Evolutionary conservation across 2,113 vertebrate genomes (phyloP), one percentile per base, ranked within the genome.

Genomic region (Ammodytes dubius): DNA sequence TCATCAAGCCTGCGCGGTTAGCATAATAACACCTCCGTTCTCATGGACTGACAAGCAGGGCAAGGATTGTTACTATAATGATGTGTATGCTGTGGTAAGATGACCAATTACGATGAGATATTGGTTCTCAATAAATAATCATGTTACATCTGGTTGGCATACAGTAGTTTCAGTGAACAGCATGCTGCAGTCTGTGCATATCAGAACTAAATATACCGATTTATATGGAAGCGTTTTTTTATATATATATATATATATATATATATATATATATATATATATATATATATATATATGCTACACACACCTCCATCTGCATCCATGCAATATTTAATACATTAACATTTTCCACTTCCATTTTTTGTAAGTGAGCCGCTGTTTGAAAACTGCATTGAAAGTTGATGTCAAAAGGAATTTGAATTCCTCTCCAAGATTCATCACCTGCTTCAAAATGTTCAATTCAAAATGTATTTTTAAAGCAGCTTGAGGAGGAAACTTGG

Each of bases 401-500:
- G 52, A 74, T 57, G 70, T 68, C 57, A 52, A 74, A 70, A 43
- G 50, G 4, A 82, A 81, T 85, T 77, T 77, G 58, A 82, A 69
- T 46, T 53, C 75, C 87, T 72, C 71, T 84, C 27, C 77, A 65
- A 2, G 4, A 83, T 74, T 89, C 74, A 70, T 79, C 69, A 64
- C 59, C 72, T 4, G 35, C 82, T 70, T 69, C 75, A 85, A 79
- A 85, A 81, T 27, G 82, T 83, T 77, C 74, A 87, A 90, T 85
- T 83, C 81, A 81, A 87, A 82, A 86, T 70, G 60, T 69, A 76
- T 86, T 90, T 86, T 57, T 86, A 79, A 85, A 86, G 86, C 83
- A 91, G 90, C 86, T 85, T 82, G 81, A 77, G 53, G 70, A 85
- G 75, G 81, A 60, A 88, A 85, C 54, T 69, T 83, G 74, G 74